Percentiles rank a stretch among this genome's conserved stretches.
phyloP scores from a whole-genome alignment of 2,888 invertebrate species.

The Machimus rusticus region DNA sequence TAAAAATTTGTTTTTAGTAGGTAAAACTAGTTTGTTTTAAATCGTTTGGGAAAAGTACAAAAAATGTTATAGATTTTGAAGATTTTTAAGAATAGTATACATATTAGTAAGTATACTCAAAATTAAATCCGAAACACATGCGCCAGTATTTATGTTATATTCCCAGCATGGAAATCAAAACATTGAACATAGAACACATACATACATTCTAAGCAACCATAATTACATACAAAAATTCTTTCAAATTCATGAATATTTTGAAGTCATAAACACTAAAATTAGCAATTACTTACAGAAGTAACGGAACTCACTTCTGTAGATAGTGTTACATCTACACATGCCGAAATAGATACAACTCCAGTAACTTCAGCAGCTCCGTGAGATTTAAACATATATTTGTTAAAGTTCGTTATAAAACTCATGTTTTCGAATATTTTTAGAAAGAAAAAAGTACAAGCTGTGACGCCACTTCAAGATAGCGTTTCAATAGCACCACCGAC shows the following conservation, averaged over 20 bases:
- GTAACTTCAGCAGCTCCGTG: conserved; percentile 53
- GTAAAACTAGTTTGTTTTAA: no score
- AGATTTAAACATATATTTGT: neutral
- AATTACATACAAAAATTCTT: neutral
- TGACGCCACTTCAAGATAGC: conserved; percentile 45
- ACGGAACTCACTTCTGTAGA: conserved; percentile 78
- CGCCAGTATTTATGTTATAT: neutral
- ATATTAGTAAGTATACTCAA: neutral
- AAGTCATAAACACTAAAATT: neutral
- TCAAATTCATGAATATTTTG: neutral
- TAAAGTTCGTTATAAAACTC: neutral
- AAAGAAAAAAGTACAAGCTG: conserved; percentile 48
- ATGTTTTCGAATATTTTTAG: neutral
- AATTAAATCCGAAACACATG: neutral
- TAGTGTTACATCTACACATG: conserved; percentile 73
- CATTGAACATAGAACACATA: neutral
- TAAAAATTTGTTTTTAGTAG: no score
- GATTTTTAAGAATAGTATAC: neutral
- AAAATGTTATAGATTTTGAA: neutral
- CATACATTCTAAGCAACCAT: neutral
- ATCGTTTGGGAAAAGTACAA: neutral
- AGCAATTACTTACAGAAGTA: conserved; percentile 65
- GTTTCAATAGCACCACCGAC: neutral
- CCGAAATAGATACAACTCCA: conserved; percentile 65
- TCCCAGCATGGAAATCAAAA: neutral